Base-by-base conservation (phyloP, 2,888 invertebrate species). In the Erannis defoliaria region DNA sequence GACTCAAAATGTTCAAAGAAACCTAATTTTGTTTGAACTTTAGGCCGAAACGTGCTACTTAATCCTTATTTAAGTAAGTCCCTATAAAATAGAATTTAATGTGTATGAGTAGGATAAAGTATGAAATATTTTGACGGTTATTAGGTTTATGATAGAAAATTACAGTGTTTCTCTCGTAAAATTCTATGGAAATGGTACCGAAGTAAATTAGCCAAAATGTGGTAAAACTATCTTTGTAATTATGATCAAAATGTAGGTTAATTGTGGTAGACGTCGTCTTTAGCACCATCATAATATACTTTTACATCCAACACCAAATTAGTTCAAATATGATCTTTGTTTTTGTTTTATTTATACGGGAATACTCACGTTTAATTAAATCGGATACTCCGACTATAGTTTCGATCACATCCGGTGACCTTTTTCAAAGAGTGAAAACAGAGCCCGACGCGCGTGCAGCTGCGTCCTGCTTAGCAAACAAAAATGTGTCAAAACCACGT, bases 81-180 rank as follows among this genome's bases (percentile, higher is more conserved):
- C 0, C 46, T 10, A 51, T 65, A 62, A 60, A 59, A 63, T 56
- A 62, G 58, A 59, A 63, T 56, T 50, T 14, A 51, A 51, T 55
- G 37, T 45, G 31, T 61, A 51, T 38, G 16, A 49, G 37, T 18
- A 55, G 43, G 42, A 54, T 35, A 31, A 29, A 40, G 40, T 26
- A 40, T 18, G 19, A 16, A 50, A 31, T 61, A 55, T 55, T 55
- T 61, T 33, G 29, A 56, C 18, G 21, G 8, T 26, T 33, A 54
- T 55, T 37, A 37, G n/a, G 46, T 56, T 62, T 55, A 62, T 62
- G 61, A n/a, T 50, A 35, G 35, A 42, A 58, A 65, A 65, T 65
- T 58, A 61, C 55, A 57, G 64, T 55, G 40, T 55, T 26, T 21
- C 35, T 59, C 46, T 48, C 45, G 38, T 64, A 40, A 64, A 43